These are phyloP conservation scores for Lamellibrachia satsuma DNA, from an alignment of 2,888 invertebrate genomes.

Conservation along the genomic window DNA sequence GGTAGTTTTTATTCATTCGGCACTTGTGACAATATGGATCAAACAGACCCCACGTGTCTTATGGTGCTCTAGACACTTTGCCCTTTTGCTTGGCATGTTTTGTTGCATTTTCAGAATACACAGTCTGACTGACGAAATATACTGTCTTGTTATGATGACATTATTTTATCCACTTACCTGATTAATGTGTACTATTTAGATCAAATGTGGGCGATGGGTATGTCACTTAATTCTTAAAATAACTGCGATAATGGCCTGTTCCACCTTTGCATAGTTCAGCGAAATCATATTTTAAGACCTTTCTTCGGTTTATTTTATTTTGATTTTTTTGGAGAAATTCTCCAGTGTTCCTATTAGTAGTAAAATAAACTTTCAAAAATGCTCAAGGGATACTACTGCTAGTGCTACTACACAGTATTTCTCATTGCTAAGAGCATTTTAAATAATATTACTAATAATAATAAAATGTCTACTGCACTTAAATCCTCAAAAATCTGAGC, in stretches of 20 bases:
- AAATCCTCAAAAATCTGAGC: too few species aligned
- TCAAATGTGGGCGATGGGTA: neutral
- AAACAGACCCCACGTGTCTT: neutral
- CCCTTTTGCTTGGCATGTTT: neutral
- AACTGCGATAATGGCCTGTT: too few species aligned
- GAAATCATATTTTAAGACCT: neutral
- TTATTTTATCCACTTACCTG: neutral
- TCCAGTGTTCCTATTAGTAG: too few species aligned
- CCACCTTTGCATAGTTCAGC: too few species aligned
- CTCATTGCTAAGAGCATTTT: too few species aligned
- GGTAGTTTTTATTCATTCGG: neutral
- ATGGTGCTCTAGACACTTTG: neutral
- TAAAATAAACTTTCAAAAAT: too few species aligned
- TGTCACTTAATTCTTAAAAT: neutral
- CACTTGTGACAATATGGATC: neutral
- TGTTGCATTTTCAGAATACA: neutral
- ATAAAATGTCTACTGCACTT: too few species aligned
- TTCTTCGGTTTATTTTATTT: too few species aligned
- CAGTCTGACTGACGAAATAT: neutral
- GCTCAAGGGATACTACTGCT: too few species aligned
- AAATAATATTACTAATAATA: too few species aligned
- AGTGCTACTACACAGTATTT: too few species aligned
- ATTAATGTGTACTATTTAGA: neutral
- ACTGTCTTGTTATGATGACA: neutral
- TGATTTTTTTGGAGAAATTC: too few species aligned